Conservation (phyloP, 2,888 invertebrate species). For the Zaprionus bogoriensis region DNA sequence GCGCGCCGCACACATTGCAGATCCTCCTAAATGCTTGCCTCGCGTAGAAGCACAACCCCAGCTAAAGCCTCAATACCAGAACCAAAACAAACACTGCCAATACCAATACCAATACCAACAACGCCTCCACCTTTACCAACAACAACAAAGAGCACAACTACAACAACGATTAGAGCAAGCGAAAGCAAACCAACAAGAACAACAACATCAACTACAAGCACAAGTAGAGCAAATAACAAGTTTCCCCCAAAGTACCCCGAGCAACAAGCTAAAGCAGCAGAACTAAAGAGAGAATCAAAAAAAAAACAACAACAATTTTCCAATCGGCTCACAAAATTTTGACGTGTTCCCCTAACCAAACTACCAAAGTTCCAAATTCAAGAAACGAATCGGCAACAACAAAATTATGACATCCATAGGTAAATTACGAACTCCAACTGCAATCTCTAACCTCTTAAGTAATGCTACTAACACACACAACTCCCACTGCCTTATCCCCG, state of each 20-base stretch:
- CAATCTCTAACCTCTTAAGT: neutral
- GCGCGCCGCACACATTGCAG: constrained; percentile 22
- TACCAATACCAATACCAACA: constrained; percentile 17
- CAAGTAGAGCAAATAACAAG: constrained; percentile 15
- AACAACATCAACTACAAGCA: constrained; percentile 11
- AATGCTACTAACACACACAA: neutral
- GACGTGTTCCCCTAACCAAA: constrained; percentile 32
- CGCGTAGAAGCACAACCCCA: constrained; percentile 24
- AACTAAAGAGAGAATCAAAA: neutral
- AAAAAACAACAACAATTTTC: constrained; percentile 34
- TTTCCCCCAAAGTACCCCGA: constrained; percentile 8
- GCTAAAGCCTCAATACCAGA: constrained; percentile 18
- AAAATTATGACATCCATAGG: constrained; percentile 83
- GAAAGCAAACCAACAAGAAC: no score
- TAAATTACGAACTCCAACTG: constrained; percentile 52
- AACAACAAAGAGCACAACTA: neutral
- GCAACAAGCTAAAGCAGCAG: neutral
- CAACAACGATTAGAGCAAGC: constrained; percentile 3
- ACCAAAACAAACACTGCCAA: constrained; percentile 8
- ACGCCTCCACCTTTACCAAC: constrained; percentile 3
- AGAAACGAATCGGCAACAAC: constrained; percentile 67
- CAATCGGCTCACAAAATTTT: constrained; percentile 54
- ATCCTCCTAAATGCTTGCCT: constrained; percentile 49
- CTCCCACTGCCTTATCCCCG: neutral
- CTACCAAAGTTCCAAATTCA: constrained; percentile 47